Evolutionary conservation across 2,888 invertebrate genomes (phyloP).

Genomic region (Clanis bilineata): DNA sequence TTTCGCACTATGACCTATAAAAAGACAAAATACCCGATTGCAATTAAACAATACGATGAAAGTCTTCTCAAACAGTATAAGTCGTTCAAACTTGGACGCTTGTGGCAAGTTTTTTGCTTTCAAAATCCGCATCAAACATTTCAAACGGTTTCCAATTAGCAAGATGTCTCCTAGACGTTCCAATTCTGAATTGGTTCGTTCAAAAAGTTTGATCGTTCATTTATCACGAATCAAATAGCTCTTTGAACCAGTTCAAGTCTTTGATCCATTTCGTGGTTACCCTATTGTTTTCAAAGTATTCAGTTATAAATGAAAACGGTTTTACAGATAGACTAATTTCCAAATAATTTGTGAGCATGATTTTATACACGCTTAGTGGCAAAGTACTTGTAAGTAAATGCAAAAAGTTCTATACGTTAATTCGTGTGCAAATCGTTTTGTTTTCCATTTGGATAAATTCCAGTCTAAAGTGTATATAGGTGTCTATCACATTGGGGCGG

Average conservation of each 20-base stretch:
- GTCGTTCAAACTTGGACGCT: neutral
- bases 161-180: conserved; percentile 29
- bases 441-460: too few relatives aligned
- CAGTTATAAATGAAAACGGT: too few relatives aligned
- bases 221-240: neutral
- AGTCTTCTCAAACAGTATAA: neutral
- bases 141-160: conserved; percentile 42
- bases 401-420: too few relatives aligned
- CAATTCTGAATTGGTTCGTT: conserved; percentile 33
- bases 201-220: conserved; percentile 6
- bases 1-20: neutral
- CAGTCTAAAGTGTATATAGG: too few relatives aligned
- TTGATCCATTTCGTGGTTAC: neutral
- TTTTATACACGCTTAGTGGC: too few relatives aligned
- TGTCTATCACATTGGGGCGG: too few relatives aligned
- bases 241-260: neutral
- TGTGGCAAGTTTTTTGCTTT: conserved; percentile 10
- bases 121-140: conserved; percentile 27
- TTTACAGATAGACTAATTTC: too few relatives aligned
- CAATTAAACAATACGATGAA: neutral
- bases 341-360: too few relatives aligned
- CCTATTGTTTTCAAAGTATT: too few relatives aligned
- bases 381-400: too few relatives aligned
- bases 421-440: too few relatives aligned
- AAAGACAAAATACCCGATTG: neutral